Evolutionary conservation across 1,140 invertebrate species (phyloP), one percentile per base, ranked within the genome.

Genomic region (Drosophila carrolli): DNA sequence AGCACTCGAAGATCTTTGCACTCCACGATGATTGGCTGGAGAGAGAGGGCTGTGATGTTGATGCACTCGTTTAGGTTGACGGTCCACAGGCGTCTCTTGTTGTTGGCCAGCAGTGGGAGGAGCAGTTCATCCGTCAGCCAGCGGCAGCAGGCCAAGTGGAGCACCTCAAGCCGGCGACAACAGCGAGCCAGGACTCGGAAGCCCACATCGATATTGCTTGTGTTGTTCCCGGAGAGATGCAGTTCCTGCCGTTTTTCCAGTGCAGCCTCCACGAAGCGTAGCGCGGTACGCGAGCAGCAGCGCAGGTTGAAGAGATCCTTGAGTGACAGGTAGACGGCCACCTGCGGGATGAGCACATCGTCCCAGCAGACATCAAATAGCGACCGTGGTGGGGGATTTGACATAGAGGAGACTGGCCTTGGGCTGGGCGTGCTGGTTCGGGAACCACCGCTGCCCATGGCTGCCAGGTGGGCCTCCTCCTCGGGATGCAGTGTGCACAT

Each of bases 311-410:
- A 94, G 66, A 94, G 93, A 53, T 95, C 94, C 23, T 93, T 92
- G 3, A 94, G 89, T 6, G 93, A 84, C 16, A 95, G 77, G 57
- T 93, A 91, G 0, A 91, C 90, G n/a, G 94, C 70, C 46, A 95
- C 73, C 58, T 93, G 92, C 0, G 93, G 91, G 16, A 94, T 93
- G 35, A 94, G 86, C 67, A 95, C 93, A 80, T 95, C 94, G 63
- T 94, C 93, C 94, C 94, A 95, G 58, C 92, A 93, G 27, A 94
- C 85, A 77, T 94, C 94, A 63, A 94, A 94, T 16, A 94, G 63
- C 1, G 67, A 75, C 53, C 3, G 54, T 71, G 13, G 81, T n/a
- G 13, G 57, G 27, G 14, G 38, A 43, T 14, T 57, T 13, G 40
- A 35, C 4, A 27, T 5, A 9, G 1, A 43, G 32, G 50, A 54